phyloP scores from a whole-genome alignment of 2,113 vertebrate genomes.

The Neotragus moschatus region DNA sequence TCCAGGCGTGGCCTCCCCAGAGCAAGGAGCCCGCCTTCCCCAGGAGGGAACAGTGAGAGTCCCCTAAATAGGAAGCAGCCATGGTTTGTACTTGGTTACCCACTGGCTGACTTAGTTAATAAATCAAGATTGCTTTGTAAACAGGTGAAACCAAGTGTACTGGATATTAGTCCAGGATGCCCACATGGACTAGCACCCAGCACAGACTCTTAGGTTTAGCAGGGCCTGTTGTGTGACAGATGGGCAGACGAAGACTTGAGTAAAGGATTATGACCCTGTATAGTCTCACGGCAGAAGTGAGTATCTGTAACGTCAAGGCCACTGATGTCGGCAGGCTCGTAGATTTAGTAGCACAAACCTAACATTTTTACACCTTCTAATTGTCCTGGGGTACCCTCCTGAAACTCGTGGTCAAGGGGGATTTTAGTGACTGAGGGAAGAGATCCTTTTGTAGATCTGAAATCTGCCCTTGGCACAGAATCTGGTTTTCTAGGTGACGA shows the following conservation, averaged over 20 bases:
- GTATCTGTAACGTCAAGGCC: too few relatives aligned
- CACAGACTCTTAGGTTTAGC: background rate
- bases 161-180: background rate
- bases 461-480: too few relatives aligned
- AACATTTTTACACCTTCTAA: background rate
- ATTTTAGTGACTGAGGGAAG: background rate
- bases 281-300: background rate
- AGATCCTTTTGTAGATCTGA: background rate
- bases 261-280: background rate
- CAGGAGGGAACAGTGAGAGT: background rate
- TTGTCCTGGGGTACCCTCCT: background rate
- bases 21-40: accelerated
- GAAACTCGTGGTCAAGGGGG: background rate
- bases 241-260: background rate
- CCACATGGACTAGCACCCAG: background rate
- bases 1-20: background rate
- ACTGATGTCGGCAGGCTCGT: background rate
- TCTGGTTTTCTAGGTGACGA: background rate
- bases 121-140: conserved; percentile 49
- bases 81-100: conserved; percentile 36
- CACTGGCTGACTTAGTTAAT: conserved; percentile 45
- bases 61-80: accelerated
- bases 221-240: background rate
- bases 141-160: background rate
- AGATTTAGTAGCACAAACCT: background rate